phyloP scores from a whole-genome alignment of 2,113 vertebrate species.

The Psilopsiagon aurifrons region DNA sequence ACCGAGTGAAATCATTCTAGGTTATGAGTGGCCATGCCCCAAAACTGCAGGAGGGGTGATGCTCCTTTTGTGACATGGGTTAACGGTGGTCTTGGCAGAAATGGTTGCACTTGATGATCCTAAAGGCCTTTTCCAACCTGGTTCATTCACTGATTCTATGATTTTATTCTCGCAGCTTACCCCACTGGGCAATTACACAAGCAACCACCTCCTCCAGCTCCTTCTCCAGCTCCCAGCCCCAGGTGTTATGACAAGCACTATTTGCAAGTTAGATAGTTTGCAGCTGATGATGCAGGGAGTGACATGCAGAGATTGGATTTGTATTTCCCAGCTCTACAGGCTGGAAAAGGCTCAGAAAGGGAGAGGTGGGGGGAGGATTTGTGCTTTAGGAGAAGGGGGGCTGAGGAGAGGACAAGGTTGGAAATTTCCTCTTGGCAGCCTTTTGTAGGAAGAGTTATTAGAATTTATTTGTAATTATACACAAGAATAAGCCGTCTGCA shows the following conservation, averaged over 20 bases:
- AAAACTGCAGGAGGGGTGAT: background rate
- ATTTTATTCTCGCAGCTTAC: background rate
- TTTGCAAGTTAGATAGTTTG: background rate
- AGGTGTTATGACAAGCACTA: background rate
- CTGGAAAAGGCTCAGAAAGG: background rate
- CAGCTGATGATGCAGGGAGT: background rate
- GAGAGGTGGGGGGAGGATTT: background rate
- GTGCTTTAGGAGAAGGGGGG: background rate
- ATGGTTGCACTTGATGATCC: background rate
- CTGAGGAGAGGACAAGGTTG: constrained; percentile 38
- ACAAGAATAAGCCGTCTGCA: constrained; percentile 83
- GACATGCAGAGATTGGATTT: background rate
- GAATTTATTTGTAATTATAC: constrained; percentile 89
- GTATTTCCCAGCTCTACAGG: constrained; percentile 21
- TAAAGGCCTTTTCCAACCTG: background rate
- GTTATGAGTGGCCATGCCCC: background rate
- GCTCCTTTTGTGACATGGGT: background rate
- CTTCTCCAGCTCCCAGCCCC: background rate
- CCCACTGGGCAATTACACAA: background rate
- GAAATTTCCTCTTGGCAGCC: constrained; percentile 74
- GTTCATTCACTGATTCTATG: background rate
- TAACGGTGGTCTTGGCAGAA: background rate
- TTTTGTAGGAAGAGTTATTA: constrained; percentile 82
- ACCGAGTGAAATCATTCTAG: background rate
- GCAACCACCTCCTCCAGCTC: background rate